phyloP scores from a whole-genome alignment of 2,888 invertebrate species.

The Caenorhabditis becei region DNA sequence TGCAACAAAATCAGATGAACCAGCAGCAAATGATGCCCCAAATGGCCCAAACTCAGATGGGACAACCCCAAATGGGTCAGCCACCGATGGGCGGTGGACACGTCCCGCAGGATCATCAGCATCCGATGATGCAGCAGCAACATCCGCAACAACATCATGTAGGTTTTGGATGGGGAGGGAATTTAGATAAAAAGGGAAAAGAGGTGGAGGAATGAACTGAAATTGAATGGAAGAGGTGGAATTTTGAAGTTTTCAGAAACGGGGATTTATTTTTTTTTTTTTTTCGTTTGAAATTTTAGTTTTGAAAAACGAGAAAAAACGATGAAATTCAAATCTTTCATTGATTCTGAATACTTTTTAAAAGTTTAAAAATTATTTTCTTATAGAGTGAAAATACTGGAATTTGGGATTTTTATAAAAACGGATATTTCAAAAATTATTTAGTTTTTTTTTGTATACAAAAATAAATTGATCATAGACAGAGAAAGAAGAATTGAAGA shows the following conservation, averaged over 20 bases:
- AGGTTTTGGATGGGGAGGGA: neutral
- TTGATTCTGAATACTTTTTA: too few species aligned
- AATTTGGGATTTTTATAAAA: too few species aligned
- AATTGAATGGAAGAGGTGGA: neutral
- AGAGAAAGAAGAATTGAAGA: too few species aligned
- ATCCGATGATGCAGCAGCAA: conserved; percentile 57
- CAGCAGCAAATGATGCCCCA: conserved; percentile 59
- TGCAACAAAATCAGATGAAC: conserved; percentile 30
- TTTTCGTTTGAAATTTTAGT: neutral
- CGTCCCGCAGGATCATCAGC: conserved; percentile 28
- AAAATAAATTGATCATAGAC: too few species aligned
- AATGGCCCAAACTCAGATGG: conserved; percentile 47
- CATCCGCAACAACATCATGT: conserved; percentile 51
- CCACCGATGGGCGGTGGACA: conserved; percentile 39
- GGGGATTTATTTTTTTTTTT: neutral
- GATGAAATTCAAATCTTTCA: too few species aligned
- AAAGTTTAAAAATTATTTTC: too few species aligned
- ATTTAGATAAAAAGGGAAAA: neutral
- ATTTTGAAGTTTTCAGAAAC: neutral
- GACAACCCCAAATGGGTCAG: conserved; percentile 53
- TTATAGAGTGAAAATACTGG: too few species aligned
- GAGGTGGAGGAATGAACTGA: neutral
- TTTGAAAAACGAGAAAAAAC: too few species aligned
- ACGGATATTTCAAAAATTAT: too few species aligned
- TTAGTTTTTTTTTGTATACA: too few species aligned